phyloP scores from a whole-genome alignment of 1,140 invertebrate genomes.

The Oreohelix idahoensis region DNA sequence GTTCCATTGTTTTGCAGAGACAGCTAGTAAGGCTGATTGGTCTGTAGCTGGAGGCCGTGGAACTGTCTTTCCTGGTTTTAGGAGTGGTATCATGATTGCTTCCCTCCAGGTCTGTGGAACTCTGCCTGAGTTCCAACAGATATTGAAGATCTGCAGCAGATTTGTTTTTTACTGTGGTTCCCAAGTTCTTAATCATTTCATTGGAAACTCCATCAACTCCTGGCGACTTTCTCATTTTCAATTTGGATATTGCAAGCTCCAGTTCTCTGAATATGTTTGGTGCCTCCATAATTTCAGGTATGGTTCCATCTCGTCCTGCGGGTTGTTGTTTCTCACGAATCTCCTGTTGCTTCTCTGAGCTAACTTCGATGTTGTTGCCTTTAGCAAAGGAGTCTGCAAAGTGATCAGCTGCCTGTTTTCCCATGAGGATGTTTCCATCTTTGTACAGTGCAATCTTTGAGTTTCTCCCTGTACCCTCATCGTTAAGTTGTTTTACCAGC shows the following conservation, averaged over 20 bases:
- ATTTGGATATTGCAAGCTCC: neutral
- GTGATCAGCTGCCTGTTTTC: slow-evolving; percentile 15
- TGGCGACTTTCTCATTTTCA: neutral
- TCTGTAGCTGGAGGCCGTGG: no score
- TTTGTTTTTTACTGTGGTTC: neutral
- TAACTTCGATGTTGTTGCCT: neutral
- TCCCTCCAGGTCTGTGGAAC: no score
- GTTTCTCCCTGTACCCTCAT: neutral
- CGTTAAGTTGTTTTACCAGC: slow-evolving; percentile 31
- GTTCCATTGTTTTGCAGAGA: no score
- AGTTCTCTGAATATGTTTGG: neutral
- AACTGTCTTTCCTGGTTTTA: no score
- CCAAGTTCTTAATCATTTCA: neutral
- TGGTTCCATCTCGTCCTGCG: neutral
- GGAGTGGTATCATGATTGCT: no score
- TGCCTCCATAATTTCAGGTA: neutral
- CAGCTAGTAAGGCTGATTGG: no score
- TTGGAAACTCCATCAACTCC: neutral
- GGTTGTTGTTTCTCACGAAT: neutral
- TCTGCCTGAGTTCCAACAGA: no score
- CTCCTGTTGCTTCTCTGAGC: neutral
- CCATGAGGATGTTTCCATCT: slow-evolving; percentile 14
- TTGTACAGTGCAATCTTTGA: neutral
- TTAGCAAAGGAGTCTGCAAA: neutral
- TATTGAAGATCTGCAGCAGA: no score